Evolutionary conservation across 1,140 invertebrate species (phyloP), one percentile per base, ranked within the genome.

Genomic region (Phthorimaea operculella): DNA sequence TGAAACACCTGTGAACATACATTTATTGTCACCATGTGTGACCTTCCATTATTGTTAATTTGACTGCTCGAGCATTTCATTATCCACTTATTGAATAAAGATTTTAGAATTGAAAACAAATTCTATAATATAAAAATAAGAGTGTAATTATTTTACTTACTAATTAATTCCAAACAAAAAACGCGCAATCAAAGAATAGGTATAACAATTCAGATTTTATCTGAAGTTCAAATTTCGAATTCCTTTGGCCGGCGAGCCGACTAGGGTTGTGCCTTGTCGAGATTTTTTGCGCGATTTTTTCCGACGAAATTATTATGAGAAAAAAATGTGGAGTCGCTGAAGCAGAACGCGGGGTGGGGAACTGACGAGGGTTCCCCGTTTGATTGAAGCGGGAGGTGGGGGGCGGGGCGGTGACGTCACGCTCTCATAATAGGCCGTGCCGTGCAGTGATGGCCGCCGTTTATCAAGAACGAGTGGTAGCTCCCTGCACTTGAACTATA

Each of bases 241-340:
- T 67, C 71, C 72, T 63, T 60, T 64, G 63, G 72, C 57, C 57
- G 8, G n/a, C 10, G 36, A 39, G 10, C 36, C 14, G 44, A 57
- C 65, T 80, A 79, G 79, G 77, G 76, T 80, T 76, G 76, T 73
- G 71, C 74, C 67, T 70, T 81, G 79, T 81, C 74, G 72, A 80
- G 75, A 79, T 79, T 84, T 84, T 84, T 83, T 84, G 78, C 63
- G 73, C 73, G 79, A 81, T 83, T 84, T 83, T 84, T 84, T 83
- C 21, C 79, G 70, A 83, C 79, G 78, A 79, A 83, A 84, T 84
- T 84, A 84, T 84, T 84, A 84, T 83, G 81, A 82, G 77, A 84
- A 79, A 83, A 28, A 84, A 82, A 82, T 84, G 79, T 78, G 70
- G 72, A 84, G 77, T 84, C 81, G 79, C 78, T 82, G 76, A 75